Evolutionary conservation across 2,113 vertebrate species (phyloP).

Genomic region (Zeus faber): DNA sequence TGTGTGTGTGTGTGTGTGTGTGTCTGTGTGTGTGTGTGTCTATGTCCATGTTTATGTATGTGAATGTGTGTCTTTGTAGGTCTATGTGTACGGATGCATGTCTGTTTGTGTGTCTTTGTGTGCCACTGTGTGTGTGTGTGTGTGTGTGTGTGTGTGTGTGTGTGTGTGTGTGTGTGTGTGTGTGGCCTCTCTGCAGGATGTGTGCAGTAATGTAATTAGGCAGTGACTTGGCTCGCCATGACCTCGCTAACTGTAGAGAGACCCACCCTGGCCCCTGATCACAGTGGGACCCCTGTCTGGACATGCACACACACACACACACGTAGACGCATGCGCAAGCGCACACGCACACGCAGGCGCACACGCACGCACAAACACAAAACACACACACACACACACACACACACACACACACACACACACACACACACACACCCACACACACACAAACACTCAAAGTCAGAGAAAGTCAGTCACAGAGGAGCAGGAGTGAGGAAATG

Average conservation of each 20-base stretch:
- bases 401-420: background rate
- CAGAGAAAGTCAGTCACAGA: background rate
- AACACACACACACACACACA: slow-evolving; percentile 2
- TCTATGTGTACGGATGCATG: background rate
- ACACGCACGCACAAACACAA: slow-evolving; percentile 3
- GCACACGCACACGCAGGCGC: slow-evolving; percentile 11
- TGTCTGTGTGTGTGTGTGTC: too few species aligned
- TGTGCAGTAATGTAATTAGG: slow-evolving; percentile 74
- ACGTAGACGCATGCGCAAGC: slow-evolving; percentile 18
- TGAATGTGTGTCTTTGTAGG: too few species aligned
- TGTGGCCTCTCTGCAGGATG: slow-evolving; percentile 54
- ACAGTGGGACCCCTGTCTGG: slow-evolving; percentile 49
- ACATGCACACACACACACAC: slow-evolving; percentile 17
- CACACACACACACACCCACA: background rate
- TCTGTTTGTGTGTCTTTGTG: slow-evolving; percentile 1
- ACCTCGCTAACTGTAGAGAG: slow-evolving; percentile 51
- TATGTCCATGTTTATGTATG: too few species aligned
- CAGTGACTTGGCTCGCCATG: slow-evolving; percentile 52
- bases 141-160: slow-evolving; percentile 4
- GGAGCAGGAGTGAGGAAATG: too few species aligned
- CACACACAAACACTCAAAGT: background rate
- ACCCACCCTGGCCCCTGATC: slow-evolving; percentile 46
- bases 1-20: too few species aligned
- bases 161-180: slow-evolving; percentile 27
- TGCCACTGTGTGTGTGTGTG: background rate